Conservation (phyloP, 2,797 vertebrate genomes). For the Poeciliopsis infans region DNA sequence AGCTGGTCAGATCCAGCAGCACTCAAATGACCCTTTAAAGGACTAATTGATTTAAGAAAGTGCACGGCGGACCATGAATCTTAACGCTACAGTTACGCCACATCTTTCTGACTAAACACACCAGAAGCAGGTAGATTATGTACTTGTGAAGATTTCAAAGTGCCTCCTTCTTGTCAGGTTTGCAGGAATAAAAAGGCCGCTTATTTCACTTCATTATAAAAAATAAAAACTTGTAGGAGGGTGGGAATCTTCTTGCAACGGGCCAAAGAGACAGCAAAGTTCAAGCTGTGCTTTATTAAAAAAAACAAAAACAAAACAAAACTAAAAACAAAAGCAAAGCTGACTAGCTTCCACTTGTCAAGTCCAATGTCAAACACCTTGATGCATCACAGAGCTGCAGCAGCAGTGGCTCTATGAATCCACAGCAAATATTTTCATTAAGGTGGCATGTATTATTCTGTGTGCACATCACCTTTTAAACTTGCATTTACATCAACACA, state of each 20-base stretch:
- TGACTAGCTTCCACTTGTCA: constrained; percentile 30
- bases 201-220: constrained; percentile 52
- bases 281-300: constrained; percentile 34
- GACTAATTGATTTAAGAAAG: constrained; percentile 58
- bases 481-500: constrained; percentile 52
- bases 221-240: constrained; percentile 32
- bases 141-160: constrained; percentile 72
- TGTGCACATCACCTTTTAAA: constrained; percentile 40
- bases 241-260: constrained; percentile 41
- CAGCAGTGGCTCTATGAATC: constrained; percentile 22
- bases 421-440: constrained; percentile 44
- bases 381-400: constrained; percentile 13
- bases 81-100: constrained; percentile 55
- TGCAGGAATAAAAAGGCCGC: constrained; percentile 80
- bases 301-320: background rate
- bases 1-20: constrained; percentile 66
- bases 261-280: constrained; percentile 34
- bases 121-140: constrained; percentile 69
- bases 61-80: constrained; percentile 48
- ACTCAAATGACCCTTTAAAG: constrained; percentile 61
- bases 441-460: constrained; percentile 32
- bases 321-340: constrained; percentile 16
- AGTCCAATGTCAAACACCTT: constrained; percentile 32
- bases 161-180: constrained; percentile 70
- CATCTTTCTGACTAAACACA: constrained; percentile 58